Evolutionary conservation across 2,113 vertebrate species (phyloP).

Genomic region (Andinoacara biseriatus): DNA sequence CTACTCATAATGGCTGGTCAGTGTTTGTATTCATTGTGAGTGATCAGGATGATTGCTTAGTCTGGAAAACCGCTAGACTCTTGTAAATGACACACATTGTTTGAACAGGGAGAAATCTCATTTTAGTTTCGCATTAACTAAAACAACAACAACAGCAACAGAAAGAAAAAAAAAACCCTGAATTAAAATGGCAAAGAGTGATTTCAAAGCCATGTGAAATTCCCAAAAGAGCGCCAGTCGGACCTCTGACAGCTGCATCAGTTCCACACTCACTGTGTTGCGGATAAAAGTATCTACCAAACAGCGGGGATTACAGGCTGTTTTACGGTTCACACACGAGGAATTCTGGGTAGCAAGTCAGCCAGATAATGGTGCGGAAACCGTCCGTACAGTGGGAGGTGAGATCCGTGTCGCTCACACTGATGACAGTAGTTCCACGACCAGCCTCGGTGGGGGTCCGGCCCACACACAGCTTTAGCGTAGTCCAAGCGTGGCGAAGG

Average conservation of each 20-base stretch:
- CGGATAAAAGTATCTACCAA: slow-evolving; percentile 22
- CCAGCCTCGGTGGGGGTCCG: slow-evolving; percentile 51
- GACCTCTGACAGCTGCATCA: slow-evolving; percentile 17
- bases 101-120: slow-evolving; percentile 6
- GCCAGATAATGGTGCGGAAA: slow-evolving; percentile 73
- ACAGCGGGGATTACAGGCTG: not conserved
- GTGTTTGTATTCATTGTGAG: slow-evolving; percentile 43
- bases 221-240: not conserved
- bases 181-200: not conserved
- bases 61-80: slow-evolving; percentile 30
- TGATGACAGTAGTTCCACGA: slow-evolving; percentile 61
- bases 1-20: not conserved
- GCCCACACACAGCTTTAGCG: slow-evolving; percentile 72
- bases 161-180: not conserved
- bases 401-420: slow-evolving; percentile 50
- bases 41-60: slow-evolving; percentile 33
- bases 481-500: slow-evolving; percentile 65
- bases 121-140: not conserved
- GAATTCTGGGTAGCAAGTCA: slow-evolving; percentile 64
- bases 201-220: not conserved
- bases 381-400: slow-evolving; percentile 46
- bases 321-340: slow-evolving; percentile 46
- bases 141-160: not conserved
- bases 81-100: slow-evolving; percentile 23
- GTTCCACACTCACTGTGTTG: slow-evolving; percentile 1